Evolutionary conservation across 1,140 invertebrate species (phyloP).

Genomic region (Pristionchus pacificus): DNA sequence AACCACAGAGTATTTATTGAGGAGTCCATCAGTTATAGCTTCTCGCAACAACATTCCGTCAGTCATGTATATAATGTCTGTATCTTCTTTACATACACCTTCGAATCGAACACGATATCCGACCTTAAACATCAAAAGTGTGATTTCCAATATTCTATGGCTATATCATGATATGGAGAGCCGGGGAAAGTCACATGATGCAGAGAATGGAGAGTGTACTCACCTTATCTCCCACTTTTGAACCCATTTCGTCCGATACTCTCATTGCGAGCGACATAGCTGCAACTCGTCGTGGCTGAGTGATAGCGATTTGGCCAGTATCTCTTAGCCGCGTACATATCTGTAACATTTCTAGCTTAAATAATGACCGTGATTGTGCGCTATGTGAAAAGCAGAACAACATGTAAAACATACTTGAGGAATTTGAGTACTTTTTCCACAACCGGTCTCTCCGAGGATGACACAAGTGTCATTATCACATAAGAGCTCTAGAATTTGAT

Average conservation of each 20-base stretch:
- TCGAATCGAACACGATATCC: constrained; percentile 91
- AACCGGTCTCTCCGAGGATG: constrained; percentile 81
- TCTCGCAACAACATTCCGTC: constrained; percentile 91
- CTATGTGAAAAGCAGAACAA: constrained; percentile 6
- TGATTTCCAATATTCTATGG: constrained; percentile 14
- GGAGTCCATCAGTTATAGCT: constrained; percentile 64
- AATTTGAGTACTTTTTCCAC: constrained; percentile 85
- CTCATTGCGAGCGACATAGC: constrained; percentile 81
- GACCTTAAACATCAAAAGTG: too few species aligned
- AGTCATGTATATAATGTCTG: constrained; percentile 79
- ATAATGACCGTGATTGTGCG: not conserved
- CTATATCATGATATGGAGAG: constrained; percentile 18
- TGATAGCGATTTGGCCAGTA: constrained; percentile 69
- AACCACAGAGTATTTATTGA: constrained; percentile 71
- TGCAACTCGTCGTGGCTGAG: constrained; percentile 82
- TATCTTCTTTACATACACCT: constrained; percentile 71
- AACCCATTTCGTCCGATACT: constrained; percentile 74
- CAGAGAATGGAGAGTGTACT: too few species aligned
- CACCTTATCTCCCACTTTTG: constrained; percentile 68
- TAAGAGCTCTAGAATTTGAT: constrained; percentile 33
- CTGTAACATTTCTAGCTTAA: constrained; percentile 67
- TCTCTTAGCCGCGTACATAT: constrained; percentile 62
- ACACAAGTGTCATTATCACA: constrained; percentile 58
- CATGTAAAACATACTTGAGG: constrained; percentile 65
- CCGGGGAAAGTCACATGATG: too few species aligned